phyloP scores from a whole-genome alignment of 1,140 invertebrate species.

The Trichonephila inaurata region DNA sequence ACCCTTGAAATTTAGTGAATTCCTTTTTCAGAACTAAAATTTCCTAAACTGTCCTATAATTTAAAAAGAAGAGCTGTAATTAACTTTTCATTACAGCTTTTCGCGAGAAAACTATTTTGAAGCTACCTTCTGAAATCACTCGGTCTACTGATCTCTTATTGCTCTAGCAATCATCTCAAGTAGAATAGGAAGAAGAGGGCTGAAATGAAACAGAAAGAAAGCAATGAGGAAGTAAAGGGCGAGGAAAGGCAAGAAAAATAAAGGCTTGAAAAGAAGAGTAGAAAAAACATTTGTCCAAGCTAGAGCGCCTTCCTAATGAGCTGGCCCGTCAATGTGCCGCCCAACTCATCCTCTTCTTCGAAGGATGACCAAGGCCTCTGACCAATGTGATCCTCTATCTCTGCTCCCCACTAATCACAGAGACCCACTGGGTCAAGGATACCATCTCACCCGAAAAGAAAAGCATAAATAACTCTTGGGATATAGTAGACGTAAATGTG shows the following conservation, averaged over 20 bases:
- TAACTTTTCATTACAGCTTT: slow-evolving; percentile 10
- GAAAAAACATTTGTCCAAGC: slow-evolving; percentile 68
- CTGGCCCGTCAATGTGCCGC: slow-evolving; percentile 54
- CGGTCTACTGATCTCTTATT: slow-evolving; percentile 32
- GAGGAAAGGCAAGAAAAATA: slow-evolving; percentile 54
- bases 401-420: slow-evolving; percentile 56
- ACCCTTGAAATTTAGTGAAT: too few relatives aligned
- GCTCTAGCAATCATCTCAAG: slow-evolving; percentile 67
- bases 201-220: slow-evolving; percentile 51
- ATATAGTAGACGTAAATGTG: slow-evolving; percentile 49
- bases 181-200: background rate
- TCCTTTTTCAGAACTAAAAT: too few relatives aligned
- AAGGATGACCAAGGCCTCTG: slow-evolving; percentile 54
- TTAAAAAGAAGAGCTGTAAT: background rate
- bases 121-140: slow-evolving; percentile 27
- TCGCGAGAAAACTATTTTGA: background rate
- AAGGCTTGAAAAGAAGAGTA: slow-evolving; percentile 26
- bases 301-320: slow-evolving; percentile 70
- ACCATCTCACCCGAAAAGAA: slow-evolving; percentile 62
- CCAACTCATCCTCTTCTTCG: slow-evolving; percentile 7
- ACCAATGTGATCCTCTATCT: slow-evolving; percentile 65
- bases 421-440: slow-evolving; percentile 66
- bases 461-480: slow-evolving; percentile 64
- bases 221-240: slow-evolving; percentile 1
- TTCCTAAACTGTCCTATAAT: too few relatives aligned